Evolutionary conservation across 35 echinoderm and acorn worm genomes (phyloP), one percentile per base, ranked within the genome.

Genomic region (Amphiura filiformis): DNA sequence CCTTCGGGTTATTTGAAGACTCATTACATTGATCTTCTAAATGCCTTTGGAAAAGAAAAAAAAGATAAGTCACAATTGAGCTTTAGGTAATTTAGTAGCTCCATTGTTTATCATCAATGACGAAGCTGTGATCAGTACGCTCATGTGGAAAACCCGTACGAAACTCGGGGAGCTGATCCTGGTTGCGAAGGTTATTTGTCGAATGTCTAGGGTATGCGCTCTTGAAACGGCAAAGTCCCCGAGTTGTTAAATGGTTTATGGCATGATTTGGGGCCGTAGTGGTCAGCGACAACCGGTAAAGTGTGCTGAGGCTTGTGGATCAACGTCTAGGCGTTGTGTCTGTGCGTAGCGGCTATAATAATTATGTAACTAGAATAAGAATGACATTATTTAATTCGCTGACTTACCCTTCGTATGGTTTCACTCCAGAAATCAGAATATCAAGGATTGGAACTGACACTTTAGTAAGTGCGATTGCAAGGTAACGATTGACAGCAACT

Each of bases 401-500:
- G 20, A 52, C 44, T 52, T 52, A 52, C 44, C 44, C 44, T 20
- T 52, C 7, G 7, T 52, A 11, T 11, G 44, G 44, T 52, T 52
- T 52, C 7, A 52, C 20, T 7, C 7, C 44, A 7, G 44, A 52
- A 20, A 52, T 7, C 44, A 11, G 7, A 20, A 52, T 52, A 52
- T 52, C 44, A 7, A 52, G 20, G 20, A 52, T 52, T 11, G 44
- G 44, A 7, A 52, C 44, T 11, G 44, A 52, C 44, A 52, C 44
- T 52, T 52, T 52, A 52, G 44, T 52, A 20, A 52, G 20, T 36
- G 90, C 90, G 12, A 85, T 76, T 17, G 88, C 76, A 20, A 40
- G 76, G 77, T 92, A 95, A 56, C 76, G 89, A 36, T 91, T 86
- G 7, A 81, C 77, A 33, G 34, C 75, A 33, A 89, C 44, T 35